A percentile compares a stretch with the other conserved stretches of the same genome.
phyloP scores from a whole-genome alignment of 2,888 invertebrate species.

The Bombylius discolor region DNA sequence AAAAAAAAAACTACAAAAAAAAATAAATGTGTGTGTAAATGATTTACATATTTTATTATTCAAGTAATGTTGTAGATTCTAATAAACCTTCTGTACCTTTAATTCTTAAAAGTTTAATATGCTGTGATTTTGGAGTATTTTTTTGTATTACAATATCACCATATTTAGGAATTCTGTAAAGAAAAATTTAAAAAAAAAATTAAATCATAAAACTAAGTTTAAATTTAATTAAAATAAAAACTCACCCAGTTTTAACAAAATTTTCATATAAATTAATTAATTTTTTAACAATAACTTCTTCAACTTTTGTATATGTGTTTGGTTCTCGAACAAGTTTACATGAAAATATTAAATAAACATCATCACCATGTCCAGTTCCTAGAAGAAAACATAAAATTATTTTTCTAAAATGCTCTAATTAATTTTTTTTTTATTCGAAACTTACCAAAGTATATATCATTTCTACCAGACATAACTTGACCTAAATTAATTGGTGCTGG shows the following conservation, averaged over 20 bases:
- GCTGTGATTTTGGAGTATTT: not conserved
- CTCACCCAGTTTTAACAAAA: constrained; percentile 1
- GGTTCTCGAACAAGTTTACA: not conserved
- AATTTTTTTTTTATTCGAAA: constrained; percentile 11
- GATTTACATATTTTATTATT: not conserved
- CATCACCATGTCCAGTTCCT: constrained; percentile 43
- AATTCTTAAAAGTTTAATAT: not conserved
- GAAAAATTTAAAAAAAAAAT: not conserved
- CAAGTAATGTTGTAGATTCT: not conserved
- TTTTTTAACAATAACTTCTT: not conserved
- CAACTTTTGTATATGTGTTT: not conserved
- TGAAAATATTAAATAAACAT: constrained; percentile 37
- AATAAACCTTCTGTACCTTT: not conserved
- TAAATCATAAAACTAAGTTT: not conserved
- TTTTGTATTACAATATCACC: not conserved
- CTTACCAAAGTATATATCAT: constrained; percentile 41
- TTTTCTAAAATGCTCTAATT: not conserved
- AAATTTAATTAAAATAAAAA: not conserved
- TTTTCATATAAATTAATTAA: not conserved
- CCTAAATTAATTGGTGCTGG: constrained; percentile 46
- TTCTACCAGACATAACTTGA: constrained; percentile 39
- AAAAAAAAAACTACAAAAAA: too few relatives aligned
- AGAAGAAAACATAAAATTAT: not conserved
- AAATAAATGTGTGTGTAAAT: not conserved
- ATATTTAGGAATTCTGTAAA: not conserved